Conservation (phyloP, 1,140 invertebrate species). For the Lucilia sericata region DNA sequence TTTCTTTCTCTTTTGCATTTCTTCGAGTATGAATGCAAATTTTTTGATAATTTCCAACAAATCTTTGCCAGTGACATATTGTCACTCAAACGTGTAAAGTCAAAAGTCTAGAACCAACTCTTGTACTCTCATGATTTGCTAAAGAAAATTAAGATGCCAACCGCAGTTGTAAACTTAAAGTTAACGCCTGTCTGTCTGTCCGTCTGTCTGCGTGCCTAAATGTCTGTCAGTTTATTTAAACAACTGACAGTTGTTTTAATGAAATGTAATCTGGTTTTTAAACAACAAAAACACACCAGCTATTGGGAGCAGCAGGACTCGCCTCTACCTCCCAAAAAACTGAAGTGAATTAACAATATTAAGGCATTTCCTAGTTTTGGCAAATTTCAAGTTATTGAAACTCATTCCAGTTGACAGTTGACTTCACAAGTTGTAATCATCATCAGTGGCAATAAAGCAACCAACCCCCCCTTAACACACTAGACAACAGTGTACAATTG, state of each 20-base stretch:
- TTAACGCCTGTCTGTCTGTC: background rate
- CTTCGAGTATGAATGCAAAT: too few relatives aligned
- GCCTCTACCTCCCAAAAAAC: background rate
- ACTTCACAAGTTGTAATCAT: background rate
- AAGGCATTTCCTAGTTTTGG: constrained; percentile 41
- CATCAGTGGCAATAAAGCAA: background rate
- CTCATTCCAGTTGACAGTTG: constrained; percentile 45
- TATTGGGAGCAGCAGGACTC: background rate
- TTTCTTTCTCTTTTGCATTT: too few relatives aligned
- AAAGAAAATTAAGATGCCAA: background rate
- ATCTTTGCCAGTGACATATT: background rate
- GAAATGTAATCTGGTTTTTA: background rate
- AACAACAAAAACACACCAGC: background rate
- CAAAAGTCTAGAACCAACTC: background rate
- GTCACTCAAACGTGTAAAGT: background rate
- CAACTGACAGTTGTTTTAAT: background rate
- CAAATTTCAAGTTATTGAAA: constrained; percentile 34
- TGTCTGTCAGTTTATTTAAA: constrained; percentile 19
- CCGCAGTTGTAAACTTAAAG: too few relatives aligned
- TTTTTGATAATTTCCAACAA: background rate
- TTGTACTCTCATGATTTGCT: background rate
- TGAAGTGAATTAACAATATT: constrained; percentile 22
- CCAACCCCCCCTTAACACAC: background rate
- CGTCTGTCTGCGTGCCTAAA: background rate
- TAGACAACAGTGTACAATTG: background rate